Evolutionary conservation across 2,888 invertebrate species (phyloP), one percentile per base, ranked within the genome.

Genomic region (Epinotia brunnichana): DNA sequence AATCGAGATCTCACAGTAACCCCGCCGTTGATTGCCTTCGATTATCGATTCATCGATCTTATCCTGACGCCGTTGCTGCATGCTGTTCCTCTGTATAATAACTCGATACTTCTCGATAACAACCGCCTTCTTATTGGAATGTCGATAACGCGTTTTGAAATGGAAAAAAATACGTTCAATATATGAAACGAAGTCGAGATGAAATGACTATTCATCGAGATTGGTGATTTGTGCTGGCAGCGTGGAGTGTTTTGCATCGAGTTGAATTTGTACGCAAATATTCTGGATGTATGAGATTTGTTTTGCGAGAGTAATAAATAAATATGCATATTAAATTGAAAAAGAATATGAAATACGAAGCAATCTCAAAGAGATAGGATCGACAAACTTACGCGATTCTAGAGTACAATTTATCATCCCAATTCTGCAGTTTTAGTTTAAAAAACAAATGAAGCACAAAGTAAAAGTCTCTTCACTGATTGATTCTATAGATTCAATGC

Each of bases 1-100:
- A 67, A 73, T 67, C 67, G 56, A 73, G 44, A 67, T 66, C 73
- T 67, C 73, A 61, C 70, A 71, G 70, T 71, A 48, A 35, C 56
- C 62, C 21, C 84, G 77, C 77, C 76, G 82, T 81, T 87, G 87
- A 89, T 89, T 89, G 87, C 82, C 80, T 85, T 80, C 77, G 77
- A 82, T 87, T 87, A 88, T 88, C 89, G 82, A 81, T 80, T 77
- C 80, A 84, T 84, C 83, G 80, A 78, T 83, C 81, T 87, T 85
- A 86, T 82, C 78, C 78, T 74, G 53, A 53, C 66, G 74, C 51
- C 63, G 70, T 70, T 75, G 76, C 66, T 67, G 67, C 74, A 77
- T 75, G 60, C 72, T 72, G 77, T 75, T 77, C 72, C 74, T 63
- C 69, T 53, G 73, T 69, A 73, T 73, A 73, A 73, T 77, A 76